Conservation (phyloP, 2,888 invertebrate species). For the Eutolmus rufibarbis region DNA sequence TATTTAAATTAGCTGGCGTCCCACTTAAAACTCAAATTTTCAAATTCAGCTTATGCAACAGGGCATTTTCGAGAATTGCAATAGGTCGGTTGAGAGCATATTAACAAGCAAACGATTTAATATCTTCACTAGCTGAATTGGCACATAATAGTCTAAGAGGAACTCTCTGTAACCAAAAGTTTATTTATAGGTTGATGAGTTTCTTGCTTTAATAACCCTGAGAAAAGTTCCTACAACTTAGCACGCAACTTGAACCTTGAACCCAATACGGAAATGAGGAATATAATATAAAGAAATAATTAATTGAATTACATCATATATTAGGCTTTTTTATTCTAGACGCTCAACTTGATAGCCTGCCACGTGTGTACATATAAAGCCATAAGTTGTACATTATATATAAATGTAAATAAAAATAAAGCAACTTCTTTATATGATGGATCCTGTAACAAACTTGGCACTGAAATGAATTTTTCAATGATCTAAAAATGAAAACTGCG, state of each 20-base stretch:
- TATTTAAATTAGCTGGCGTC: neutral
- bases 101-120: neutral
- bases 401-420: neutral
- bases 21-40: neutral
- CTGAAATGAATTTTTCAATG: neutral
- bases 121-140: neutral
- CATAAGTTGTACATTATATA: neutral
- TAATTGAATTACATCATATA: neutral
- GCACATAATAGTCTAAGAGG: neutral
- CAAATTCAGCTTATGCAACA: neutral
- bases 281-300: neutral
- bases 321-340: neutral
- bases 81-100: neutral
- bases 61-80: neutral
- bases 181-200: neutral
- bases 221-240: neutral
- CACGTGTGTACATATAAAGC: neutral
- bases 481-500: neutral
- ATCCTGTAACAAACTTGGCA: neutral
- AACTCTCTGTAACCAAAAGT: neutral
- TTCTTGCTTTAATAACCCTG: neutral
- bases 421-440: neutral
- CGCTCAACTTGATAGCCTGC: neutral
- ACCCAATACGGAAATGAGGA: neutral
- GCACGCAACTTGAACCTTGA: neutral